Evolutionary conservation across 1,140 invertebrate species (phyloP).

Genomic region (Caenorhabditis brenneri): DNA sequence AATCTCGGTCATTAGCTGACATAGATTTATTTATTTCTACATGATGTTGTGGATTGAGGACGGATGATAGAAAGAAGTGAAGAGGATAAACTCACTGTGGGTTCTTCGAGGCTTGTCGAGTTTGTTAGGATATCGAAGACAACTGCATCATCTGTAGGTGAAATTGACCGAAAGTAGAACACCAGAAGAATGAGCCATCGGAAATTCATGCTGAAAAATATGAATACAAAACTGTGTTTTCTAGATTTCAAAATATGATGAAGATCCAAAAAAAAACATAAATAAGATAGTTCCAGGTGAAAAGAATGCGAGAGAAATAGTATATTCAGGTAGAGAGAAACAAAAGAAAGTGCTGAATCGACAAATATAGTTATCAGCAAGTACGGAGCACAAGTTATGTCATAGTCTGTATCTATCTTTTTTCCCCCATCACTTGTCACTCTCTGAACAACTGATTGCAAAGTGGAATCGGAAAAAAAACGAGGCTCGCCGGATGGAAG

Average conservation of each 20-base stretch:
- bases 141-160: background rate
- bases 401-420: slow-evolving; percentile 38
- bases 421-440: slow-evolving; percentile 27
- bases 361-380: slow-evolving; percentile 38
- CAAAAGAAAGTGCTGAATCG: background rate
- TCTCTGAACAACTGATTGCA: slow-evolving; percentile 36
- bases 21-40: slow-evolving; percentile 36
- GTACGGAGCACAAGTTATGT: slow-evolving; percentile 43
- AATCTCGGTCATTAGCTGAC: slow-evolving; percentile 37
- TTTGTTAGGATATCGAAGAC: slow-evolving; percentile 3
- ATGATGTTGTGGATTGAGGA: slow-evolving; percentile 2
- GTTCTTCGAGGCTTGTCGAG: background rate
- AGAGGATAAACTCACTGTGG: slow-evolving; percentile 16
- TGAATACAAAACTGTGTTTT: too few relatives aligned
- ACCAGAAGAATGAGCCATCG: slow-evolving; percentile 27
- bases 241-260: too few relatives aligned
- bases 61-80: background rate
- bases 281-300: background rate
- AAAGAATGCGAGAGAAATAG: background rate
- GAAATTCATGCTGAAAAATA: background rate
- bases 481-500: slow-evolving; percentile 17
- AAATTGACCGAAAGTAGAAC: background rate
- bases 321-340: too few relatives aligned
- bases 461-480: slow-evolving; percentile 29
- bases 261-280: too few relatives aligned